Conservation (phyloP, 2,113 vertebrate species). For the Macroglossus sobrinus region DNA sequence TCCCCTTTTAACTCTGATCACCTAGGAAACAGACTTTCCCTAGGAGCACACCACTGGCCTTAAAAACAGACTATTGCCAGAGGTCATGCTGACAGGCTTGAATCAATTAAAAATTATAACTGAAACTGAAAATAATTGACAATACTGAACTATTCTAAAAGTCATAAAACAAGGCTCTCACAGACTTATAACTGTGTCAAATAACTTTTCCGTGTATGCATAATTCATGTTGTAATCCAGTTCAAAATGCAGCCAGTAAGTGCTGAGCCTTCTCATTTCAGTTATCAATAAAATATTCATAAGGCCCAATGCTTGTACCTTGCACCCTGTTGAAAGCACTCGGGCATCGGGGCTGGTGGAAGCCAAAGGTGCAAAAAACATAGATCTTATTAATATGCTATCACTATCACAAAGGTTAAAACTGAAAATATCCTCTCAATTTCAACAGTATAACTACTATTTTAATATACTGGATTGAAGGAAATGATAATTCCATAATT, state of each 20-base stretch:
- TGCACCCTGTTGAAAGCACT: neutral
- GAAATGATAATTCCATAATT: neutral
- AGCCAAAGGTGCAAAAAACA: neutral
- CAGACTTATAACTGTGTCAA: neutral
- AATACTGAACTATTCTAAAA: neutral
- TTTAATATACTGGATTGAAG: neutral
- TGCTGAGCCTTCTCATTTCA: constrained; percentile 23
- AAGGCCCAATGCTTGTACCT: neutral
- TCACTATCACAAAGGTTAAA: neutral
- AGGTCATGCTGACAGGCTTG: neutral
- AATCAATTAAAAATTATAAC: constrained; percentile 3
- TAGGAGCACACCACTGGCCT: neutral
- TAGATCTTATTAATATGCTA: neutral
- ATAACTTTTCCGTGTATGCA: constrained; percentile 7
- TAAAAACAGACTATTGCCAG: neutral
- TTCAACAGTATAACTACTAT: neutral
- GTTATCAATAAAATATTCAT: constrained; percentile 29
- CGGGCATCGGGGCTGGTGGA: neutral
- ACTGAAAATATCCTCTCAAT: neutral
- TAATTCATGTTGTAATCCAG: constrained; percentile 37
- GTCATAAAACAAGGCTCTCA: neutral
- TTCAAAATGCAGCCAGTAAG: constrained; percentile 4
- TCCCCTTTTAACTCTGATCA: neutral
- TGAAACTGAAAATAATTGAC: constrained; percentile 9
- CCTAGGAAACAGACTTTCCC: neutral